phyloP scores from a whole-genome alignment of 2,888 invertebrate species.

The Neuroscelio doddi region DNA sequence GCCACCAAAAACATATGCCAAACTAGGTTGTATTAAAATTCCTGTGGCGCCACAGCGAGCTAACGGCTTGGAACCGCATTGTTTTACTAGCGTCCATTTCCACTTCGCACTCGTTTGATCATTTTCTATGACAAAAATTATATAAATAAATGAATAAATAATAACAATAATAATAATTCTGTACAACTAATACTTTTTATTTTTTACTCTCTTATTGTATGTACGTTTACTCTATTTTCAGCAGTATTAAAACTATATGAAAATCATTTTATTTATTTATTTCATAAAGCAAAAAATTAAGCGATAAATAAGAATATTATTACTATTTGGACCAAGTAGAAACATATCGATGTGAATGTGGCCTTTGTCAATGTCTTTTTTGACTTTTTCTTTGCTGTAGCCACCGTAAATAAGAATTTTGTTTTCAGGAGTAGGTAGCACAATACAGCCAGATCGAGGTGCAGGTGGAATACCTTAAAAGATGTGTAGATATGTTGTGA shows the following conservation, averaged over 20 bases:
- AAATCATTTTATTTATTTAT: no score
- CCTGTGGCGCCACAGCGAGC: slow-evolving; percentile 82
- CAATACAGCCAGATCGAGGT: slow-evolving; percentile 87
- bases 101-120: slow-evolving; percentile 78
- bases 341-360: slow-evolving; percentile 82
- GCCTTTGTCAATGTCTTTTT: slow-evolving; percentile 84
- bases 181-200: no score
- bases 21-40: slow-evolving; percentile 76
- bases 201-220: no score
- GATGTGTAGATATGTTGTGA: slow-evolving; percentile 5
- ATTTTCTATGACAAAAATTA: slow-evolving; percentile 74
- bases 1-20: slow-evolving; percentile 90
- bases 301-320: no score
- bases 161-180: slow-evolving; percentile 1
- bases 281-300: no score
- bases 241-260: no score
- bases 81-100: slow-evolving; percentile 81
- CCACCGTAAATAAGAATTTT: slow-evolving; percentile 83
- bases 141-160: slow-evolving; percentile 2
- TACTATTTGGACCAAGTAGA: slow-evolving; percentile 78
- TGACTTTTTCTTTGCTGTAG: slow-evolving; percentile 82
- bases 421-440: slow-evolving; percentile 78
- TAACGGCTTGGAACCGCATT: slow-evolving; percentile 78
- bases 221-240: no score
- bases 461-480: slow-evolving; percentile 78